A percentile compares a stretch with the other conserved stretches of the same genome.
phyloP scores from a whole-genome alignment of 2,888 invertebrate species.

The Byasa hedistus region DNA sequence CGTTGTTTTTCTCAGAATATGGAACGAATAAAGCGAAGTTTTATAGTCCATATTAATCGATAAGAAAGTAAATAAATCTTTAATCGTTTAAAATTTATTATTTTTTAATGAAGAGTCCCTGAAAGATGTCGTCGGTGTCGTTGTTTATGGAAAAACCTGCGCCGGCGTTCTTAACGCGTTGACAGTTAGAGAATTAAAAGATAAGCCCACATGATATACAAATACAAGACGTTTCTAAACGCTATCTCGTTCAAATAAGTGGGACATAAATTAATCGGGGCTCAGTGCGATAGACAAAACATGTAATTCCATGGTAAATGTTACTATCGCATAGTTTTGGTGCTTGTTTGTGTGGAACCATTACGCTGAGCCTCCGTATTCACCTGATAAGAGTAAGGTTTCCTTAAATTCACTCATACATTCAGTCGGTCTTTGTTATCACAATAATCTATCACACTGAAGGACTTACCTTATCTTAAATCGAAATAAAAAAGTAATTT shows the following conservation, averaged over 20 bases:
- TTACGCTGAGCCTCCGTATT: slow-evolving; percentile 62
- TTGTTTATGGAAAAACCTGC: slow-evolving; percentile 49
- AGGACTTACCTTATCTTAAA: not conserved
- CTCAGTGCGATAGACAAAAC: slow-evolving; percentile 69
- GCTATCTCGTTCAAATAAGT: slow-evolving; percentile 72
- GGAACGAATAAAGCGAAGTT: slow-evolving; percentile 13
- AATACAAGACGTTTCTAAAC: slow-evolving; percentile 68
- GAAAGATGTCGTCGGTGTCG: slow-evolving; percentile 4
- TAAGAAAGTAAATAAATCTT: not conserved
- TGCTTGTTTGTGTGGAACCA: slow-evolving; percentile 57
- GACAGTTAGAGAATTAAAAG: slow-evolving; percentile 78
- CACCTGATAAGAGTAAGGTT: slow-evolving; percentile 35
- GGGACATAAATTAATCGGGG: slow-evolving; percentile 73
- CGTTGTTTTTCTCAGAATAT: slow-evolving; percentile 20
- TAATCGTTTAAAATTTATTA: not conserved
- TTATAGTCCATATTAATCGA: slow-evolving; percentile 7
- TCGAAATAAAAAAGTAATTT: not conserved
- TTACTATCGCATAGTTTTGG: slow-evolving; percentile 62
- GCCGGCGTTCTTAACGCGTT: slow-evolving; percentile 46
- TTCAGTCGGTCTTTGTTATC: slow-evolving; percentile 8
- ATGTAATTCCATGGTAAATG: slow-evolving; percentile 69
- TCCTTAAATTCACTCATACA: slow-evolving; percentile 34
- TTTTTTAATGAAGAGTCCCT: not conserved
- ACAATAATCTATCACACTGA: slow-evolving; percentile 13
- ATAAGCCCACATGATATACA: slow-evolving; percentile 71